Evolutionary conservation across 2,888 invertebrate genomes (phyloP).

Genomic region (Meghimatium bilineatum): DNA sequence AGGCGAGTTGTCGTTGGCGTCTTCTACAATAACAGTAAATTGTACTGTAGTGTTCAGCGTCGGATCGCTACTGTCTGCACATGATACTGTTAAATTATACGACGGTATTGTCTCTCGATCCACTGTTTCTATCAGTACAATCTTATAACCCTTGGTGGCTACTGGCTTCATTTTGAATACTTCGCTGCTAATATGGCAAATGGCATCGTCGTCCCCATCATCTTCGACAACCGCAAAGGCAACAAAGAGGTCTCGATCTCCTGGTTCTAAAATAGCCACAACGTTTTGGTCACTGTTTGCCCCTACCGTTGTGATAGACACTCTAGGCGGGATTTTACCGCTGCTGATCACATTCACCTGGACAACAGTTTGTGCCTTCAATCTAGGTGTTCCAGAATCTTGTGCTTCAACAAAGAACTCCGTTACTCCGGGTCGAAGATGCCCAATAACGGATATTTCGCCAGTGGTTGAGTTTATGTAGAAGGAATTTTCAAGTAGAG

Average conservation of each 20-base stretch:
- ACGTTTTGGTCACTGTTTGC: conserved; percentile 45
- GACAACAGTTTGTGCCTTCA: conserved; percentile 50
- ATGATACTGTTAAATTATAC: conserved; percentile 88
- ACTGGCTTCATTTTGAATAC: conserved; percentile 48
- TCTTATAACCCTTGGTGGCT: conserved; percentile 82
- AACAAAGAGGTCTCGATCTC: conserved; percentile 26
- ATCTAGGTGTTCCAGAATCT: conserved; percentile 47
- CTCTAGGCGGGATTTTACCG: conserved; percentile 46
- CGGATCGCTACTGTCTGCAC: conserved; percentile 82
- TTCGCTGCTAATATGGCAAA: conserved; percentile 37
- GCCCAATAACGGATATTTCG: conserved; percentile 36
- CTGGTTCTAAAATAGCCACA: conserved; percentile 46
- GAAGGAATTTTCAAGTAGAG: conserved; percentile 28
- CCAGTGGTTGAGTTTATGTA: conserved; percentile 35
- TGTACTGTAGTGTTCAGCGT: conserved; percentile 37
- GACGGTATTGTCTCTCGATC: conserved; percentile 91
- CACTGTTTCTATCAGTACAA: conserved; percentile 86
- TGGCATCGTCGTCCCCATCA: conserved; percentile 39
- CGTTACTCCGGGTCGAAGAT: conserved; percentile 31
- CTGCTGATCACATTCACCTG: conserved; percentile 47
- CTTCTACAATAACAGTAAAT: conserved; percentile 44
- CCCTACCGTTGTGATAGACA: conserved; percentile 41
- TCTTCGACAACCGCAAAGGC: conserved; percentile 46
- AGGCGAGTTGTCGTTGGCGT: conserved; percentile 79
- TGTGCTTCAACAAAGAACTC: conserved; percentile 50